phyloP scores from a whole-genome alignment of 1,140 invertebrate genomes.

The Drosophila fuyamai region DNA sequence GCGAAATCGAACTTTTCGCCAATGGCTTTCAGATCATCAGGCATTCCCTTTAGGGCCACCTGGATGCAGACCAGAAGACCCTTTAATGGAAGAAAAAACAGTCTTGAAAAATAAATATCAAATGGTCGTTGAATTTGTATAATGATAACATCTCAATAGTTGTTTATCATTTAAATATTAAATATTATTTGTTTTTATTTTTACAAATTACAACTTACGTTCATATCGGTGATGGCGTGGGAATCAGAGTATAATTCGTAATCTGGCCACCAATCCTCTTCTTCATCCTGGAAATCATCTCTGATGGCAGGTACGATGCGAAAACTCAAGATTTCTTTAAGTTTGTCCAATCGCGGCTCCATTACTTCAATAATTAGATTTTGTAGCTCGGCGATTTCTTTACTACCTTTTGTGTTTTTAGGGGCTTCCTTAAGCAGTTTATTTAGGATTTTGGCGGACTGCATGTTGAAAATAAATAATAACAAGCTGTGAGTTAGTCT shows the following conservation, averaged over 20 bases:
- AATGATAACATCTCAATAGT: too few species aligned
- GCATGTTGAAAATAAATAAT: conserved; percentile 17
- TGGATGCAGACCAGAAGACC: conserved; percentile 29
- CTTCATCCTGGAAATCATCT: conserved; percentile 12
- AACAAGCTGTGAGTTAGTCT: not conserved
- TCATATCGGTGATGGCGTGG: conserved; percentile 50
- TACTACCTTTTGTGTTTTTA: not conserved
- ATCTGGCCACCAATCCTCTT: conserved; percentile 54
- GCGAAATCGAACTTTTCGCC: conserved; percentile 7
- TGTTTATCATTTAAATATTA: too few species aligned
- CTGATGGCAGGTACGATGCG: conserved; percentile 17
- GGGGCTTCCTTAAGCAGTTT: conserved; percentile 6
- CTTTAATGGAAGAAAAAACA: not conserved
- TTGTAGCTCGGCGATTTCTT: conserved; percentile 10
- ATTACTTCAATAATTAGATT: conserved; percentile 39
- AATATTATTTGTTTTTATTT: too few species aligned
- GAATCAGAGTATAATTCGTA: conserved; percentile 25
- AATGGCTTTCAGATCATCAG: conserved; percentile 32
- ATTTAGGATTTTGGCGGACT: conserved; percentile 11
- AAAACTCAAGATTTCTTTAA: conserved; percentile 14
- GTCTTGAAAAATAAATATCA: too few species aligned
- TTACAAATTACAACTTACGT: conserved; percentile 25
- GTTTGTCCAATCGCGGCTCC: conserved; percentile 16
- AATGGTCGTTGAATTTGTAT: too few species aligned
- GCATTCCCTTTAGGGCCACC: conserved; percentile 18